Base-by-base conservation (phyloP, 1,140 invertebrate genomes). In the Cardiocondyla obscurior region DNA sequence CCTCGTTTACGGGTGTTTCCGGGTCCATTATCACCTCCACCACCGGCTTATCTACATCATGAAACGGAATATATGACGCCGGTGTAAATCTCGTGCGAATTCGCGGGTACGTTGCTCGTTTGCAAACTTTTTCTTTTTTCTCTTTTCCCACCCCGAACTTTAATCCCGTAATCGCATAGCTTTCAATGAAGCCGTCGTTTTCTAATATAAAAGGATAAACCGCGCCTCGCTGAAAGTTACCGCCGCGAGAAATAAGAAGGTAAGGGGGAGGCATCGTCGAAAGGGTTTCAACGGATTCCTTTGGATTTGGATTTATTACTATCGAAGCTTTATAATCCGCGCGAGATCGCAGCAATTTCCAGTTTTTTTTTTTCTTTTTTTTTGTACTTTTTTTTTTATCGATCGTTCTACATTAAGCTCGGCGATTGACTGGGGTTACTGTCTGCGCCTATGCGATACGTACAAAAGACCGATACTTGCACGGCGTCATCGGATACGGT, bases 1-100 rank as follows among this genome's bases (percentile, higher is more conserved):
- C 95, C 88, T 98, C 97, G 87, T 96, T 96, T 16, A 98, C 96
- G 0, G 97, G 97, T 1, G 94, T 94, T 3, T 95, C 93, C 10
- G 97, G 96, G 72, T 96, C 96, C 96, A 98, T 98, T 57, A 95
- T 94, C 30, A 98, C 95, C 82, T 95, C 95, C 0, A 98, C 97
- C 88, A 95, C 94, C 0, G 97, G 97, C 85, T 96, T 96, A 94
- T 95, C 97, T 97, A 92, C 12, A 36, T 46, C 19, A 67, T 69
- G 69, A 65, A 77, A 64, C 44, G 55, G 16, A 46, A 74, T 60
- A 69, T 65, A 77, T 67, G 51, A 3, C 30, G 19, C 14, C 19
- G 30, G n/a, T 1, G 53, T 67, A 74, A 60, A 60, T 60, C 55
- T 44, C 53, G 25, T 28, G 58, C 22, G 16, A 39, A 33, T 67